Base-by-base conservation (phyloP, 2,113 vertebrate genomes). In the Gambusia affinis region DNA sequence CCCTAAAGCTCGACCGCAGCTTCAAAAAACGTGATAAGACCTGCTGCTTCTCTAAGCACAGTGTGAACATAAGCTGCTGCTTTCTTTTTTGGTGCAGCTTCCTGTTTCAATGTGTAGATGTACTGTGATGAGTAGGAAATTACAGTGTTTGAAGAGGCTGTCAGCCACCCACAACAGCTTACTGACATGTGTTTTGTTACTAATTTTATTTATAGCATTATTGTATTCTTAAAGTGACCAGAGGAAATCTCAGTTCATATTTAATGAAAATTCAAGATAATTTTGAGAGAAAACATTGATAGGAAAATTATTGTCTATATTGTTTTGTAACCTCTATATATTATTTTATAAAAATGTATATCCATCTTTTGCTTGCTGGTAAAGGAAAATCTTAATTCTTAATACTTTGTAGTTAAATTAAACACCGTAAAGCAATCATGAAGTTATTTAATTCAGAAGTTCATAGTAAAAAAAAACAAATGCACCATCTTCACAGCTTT, bases 31-130 rank as follows among this genome's bases (percentile, higher is more conserved):
- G 0, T 8, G 29, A 64, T 39, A 8, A 70, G 35, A 61, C 10
- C 30, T 65, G 60, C 28, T 22, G 60, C 67, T 75, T 29, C 12
- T 70, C 68, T 29, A 35, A 30, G 1, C 3, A 4, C 28, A 35
- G 28, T 19, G 30, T 17, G 60, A 29, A 10, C 19, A 19, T 12
- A 75, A 1, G 33, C 31, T 75, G 33, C 31, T 67, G 28, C 57
- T 7, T 54, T 19, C 22, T 54, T 22, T 61, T 27, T 7, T 10
- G 11, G 2, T 12, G 1, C 57, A 15, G 67, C 85, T 88, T 89
- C 82, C 89, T 85, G 81, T 88, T 65, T 80, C 30, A 6, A n/a
- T 12, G 8, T 31, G 54, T 39, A 70, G 60, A 24, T 67, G 37
- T 27, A 30, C 11, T 0, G 1, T 24, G 5, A 11, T 29, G 15